Evolutionary conservation across 2,888 invertebrate genomes (phyloP).

Genomic region (Crematogaster levior): DNA sequence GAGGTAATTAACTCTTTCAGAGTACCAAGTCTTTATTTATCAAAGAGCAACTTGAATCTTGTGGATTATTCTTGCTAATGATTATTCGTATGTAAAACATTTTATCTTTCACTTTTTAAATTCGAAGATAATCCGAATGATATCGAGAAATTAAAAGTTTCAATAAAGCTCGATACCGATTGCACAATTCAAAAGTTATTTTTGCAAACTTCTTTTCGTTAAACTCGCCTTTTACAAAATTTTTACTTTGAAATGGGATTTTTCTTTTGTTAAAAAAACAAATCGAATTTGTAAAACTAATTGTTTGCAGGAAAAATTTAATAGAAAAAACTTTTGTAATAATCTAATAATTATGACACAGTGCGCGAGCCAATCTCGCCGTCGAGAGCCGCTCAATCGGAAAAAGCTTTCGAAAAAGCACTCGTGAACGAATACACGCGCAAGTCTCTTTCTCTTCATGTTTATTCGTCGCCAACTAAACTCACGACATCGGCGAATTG

Average conservation of each 20-base stretch:
- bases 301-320: constrained; percentile 23
- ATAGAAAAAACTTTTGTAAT: constrained; percentile 30
- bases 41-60: background rate
- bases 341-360: constrained; percentile 43
- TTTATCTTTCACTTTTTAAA: background rate
- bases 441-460: constrained; percentile 40
- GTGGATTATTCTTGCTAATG: background rate
- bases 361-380: constrained; percentile 12
- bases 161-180: too few relatives aligned
- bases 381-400: constrained; percentile 27
- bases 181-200: background rate
- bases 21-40: constrained; percentile 24
- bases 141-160: background rate
- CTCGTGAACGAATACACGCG: constrained; percentile 31
- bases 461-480: constrained; percentile 50
- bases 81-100: background rate
- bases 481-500: constrained; percentile 47
- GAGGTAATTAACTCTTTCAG: constrained; percentile 20
- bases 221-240: background rate
- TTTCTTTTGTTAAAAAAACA: background rate
- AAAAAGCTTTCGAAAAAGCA: constrained; percentile 46
- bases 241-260: background rate
- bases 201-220: background rate
- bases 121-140: background rate
- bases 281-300: constrained; percentile 4